Evolutionary conservation across 2,888 invertebrate genomes (phyloP), one percentile per base, ranked within the genome.

Genomic region (Neocrepidodera transversa): DNA sequence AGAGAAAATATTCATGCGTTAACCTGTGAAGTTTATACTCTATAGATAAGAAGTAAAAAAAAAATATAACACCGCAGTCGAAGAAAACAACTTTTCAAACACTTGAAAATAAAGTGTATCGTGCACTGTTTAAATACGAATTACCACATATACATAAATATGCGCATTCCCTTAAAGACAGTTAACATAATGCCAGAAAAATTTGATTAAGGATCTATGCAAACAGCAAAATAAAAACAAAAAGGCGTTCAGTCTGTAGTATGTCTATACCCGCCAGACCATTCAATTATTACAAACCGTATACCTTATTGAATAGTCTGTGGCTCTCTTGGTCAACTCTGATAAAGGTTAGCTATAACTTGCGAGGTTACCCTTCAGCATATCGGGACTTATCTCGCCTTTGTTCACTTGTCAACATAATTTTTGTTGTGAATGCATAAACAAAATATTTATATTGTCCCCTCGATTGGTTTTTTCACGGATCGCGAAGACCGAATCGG

Each of bases 401-500:
- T 80, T 80, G 80, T 80, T 80, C 79, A 75, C 78, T 78, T 79
- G 79, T 80, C 80, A 79, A 79, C 79, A 80, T 80, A 80, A 80
- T 80, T 80, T 80, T 79, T 79, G 79, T 74, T 74, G 78, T 73
- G 79, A 79, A 80, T 79, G 79, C 80, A 80, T 80, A 79, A 79
- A 79, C 79, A 79, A 80, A 79, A 80, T 80, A 80, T 80, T 80
- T 80, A 80, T 80, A 80, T 78, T 79, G 80, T 80, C 78, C 79
- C 76, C 76, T 71, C 76, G 78, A 76, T 77, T 76, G 75, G 73
- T 72, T 76, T 76, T 78, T 78, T 76, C 73, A 70, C 74, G 70
- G 71, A 67, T 57, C 61, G 64, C 65, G 71, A 71, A 67, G 74
- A 67, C 70, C 58, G 65, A 59, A 64, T 64, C 57, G 60, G 59